Evolutionary conservation across 30 jellyfish, hydroid and myxozoan species (phyloP), one percentile per base, ranked within the genome.

Genomic region (Catostylus mosaicus): DNA sequence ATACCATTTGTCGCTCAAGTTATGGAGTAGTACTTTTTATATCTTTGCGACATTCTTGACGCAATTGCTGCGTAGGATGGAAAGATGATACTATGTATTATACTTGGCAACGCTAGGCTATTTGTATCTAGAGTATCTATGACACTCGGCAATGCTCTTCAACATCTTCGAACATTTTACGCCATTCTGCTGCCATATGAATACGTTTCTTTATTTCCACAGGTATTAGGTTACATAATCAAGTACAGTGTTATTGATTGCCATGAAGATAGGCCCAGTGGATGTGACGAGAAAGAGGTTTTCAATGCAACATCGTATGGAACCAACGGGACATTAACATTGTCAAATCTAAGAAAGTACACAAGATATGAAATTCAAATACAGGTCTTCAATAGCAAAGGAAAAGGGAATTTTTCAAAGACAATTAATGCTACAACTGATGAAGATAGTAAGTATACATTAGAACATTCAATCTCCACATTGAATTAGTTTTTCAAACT

Each of bases 351-450:
- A 12, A 79, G 89, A 79, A 79, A 79, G 54, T 79, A 36, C 82
- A 79, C 89, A 35, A 30, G 36, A 36, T 79, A 79, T 56, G 68
- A 68, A 30, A 43, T 79, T n/a, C 19, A 66, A 40, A 68, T 79
- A 1, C 77, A 79, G 35, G 80, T 79, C 37, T 79, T 62, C 30
- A 79, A 79, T 35, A 79, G 81, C n/a, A 79, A 79, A 64, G 89
- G 89, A 1, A 69, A 63, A 40, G 89, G 89, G 52, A 35, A 31
- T 18, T 51, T 48, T 64, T 79, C 89, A 26, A 52, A 51, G 23
- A 40, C 80, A 22, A 32, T 79, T 22, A 48, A 34, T 32, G 82
- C 35, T 32, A 79, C 47, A 31, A 79, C 89, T 5, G 89, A 26
- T 30, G 82, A 79, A 35, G 89, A 79, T 30, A 79, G 89, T 79